Conservation (phyloP, 2,113 vertebrate species). For the Microtus ochrogaster region DNA sequence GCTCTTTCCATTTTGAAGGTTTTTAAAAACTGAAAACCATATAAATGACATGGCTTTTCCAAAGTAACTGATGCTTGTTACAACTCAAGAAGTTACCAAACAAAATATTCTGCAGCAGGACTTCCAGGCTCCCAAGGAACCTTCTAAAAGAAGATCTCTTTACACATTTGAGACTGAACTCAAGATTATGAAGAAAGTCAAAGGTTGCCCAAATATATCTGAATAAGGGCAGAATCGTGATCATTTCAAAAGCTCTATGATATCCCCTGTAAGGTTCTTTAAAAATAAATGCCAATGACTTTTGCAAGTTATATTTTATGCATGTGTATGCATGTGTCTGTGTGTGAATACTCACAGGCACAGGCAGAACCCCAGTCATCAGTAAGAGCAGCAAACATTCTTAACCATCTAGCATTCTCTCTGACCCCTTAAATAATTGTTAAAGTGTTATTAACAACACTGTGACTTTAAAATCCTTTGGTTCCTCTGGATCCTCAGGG, state of each 20-base stretch:
- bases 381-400: not conserved
- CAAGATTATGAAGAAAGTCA: not conserved
- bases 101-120: not conserved
- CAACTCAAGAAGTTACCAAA: conserved; percentile 12
- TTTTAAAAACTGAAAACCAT: conserved; percentile 13
- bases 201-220: conserved; percentile 9
- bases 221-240: not conserved
- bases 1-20: conserved; percentile 42
- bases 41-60: not conserved
- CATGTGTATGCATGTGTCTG: not conserved
- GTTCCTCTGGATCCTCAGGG: not conserved
- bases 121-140: not conserved
- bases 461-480: not conserved
- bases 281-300: not conserved
- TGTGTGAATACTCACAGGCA: not conserved
- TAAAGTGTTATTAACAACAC: not conserved
- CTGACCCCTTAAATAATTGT: not conserved
- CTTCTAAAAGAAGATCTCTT: not conserved
- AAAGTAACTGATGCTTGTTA: not conserved
- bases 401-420: not conserved
- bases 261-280: not conserved
- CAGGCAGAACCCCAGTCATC: not conserved
- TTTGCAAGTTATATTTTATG: not conserved
- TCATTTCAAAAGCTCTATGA: not conserved
- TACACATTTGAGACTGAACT: not conserved